Evolutionary conservation across 2,113 vertebrate species (phyloP).

Genomic region (Athene noctua): DNA sequence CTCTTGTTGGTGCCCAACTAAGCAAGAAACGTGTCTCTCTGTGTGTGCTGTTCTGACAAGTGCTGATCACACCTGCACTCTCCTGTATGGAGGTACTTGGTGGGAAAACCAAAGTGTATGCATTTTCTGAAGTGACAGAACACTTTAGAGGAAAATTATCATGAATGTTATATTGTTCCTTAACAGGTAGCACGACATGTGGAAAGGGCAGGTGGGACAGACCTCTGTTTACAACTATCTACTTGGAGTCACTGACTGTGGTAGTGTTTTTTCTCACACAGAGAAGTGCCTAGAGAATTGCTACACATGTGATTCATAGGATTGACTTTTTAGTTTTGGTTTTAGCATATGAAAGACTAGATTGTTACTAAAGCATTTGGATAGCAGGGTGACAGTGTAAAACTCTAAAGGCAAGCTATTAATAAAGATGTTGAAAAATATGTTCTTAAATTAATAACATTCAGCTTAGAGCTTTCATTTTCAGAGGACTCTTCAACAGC

Average conservation of each 20-base stretch:
- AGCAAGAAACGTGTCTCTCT: background rate
- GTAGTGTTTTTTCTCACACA: background rate
- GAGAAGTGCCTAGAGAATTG: background rate
- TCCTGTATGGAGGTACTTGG: background rate
- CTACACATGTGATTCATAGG: background rate
- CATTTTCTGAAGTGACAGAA: background rate
- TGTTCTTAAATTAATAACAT: background rate
- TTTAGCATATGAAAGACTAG: background rate
- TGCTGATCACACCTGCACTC: background rate
- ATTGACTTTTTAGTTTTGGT: background rate
- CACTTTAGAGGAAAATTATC: background rate
- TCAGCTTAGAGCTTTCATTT: background rate
- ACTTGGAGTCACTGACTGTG: background rate
- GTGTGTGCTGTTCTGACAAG: background rate
- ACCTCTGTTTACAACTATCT: background rate
- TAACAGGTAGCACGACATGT: accelerated
- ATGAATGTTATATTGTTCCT: background rate
- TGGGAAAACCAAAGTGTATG: background rate
- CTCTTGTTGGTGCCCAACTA: background rate
- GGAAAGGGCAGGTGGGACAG: background rate
- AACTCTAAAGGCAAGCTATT: background rate
- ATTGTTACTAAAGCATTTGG: background rate
- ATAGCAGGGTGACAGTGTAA: background rate
- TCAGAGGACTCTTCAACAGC: background rate
- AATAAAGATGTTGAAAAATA: background rate